Evolutionary conservation across 1,140 invertebrate species (phyloP).

Genomic region (Drosophila neocordata): DNA sequence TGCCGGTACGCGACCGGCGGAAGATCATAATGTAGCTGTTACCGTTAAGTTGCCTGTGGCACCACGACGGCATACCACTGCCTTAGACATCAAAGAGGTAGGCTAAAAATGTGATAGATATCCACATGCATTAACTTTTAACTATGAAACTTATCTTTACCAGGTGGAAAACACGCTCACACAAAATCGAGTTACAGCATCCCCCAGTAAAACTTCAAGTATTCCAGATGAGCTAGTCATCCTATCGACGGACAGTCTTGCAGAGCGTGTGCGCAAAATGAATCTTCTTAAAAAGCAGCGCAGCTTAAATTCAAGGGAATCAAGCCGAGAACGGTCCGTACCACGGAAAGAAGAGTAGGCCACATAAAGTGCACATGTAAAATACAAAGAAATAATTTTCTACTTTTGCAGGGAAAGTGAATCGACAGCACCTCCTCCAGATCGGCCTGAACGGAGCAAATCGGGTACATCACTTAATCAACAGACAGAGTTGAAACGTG

Average conservation of each 20-base stretch:
- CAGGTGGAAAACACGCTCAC: conserved; percentile 70
- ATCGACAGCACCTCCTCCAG: conserved; percentile 52
- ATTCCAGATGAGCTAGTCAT: conserved; percentile 84
- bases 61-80: conserved; percentile 84
- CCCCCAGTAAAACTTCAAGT: conserved; percentile 75
- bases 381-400: not conserved
- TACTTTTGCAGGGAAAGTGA: conserved; percentile 49
- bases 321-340: conserved; percentile 83
- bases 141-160: too few relatives aligned
- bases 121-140: too few relatives aligned
- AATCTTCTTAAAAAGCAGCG: conserved; percentile 84
- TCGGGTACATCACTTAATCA: conserved; percentile 56
- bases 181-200: conserved; percentile 83
- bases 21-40: conserved; percentile 83
- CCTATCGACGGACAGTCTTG: conserved; percentile 85
- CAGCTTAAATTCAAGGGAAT: conserved; percentile 84
- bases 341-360: conserved; percentile 67
- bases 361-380: not conserved
- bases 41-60: conserved; percentile 87
- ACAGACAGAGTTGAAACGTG: conserved; percentile 54
- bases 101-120: not conserved
- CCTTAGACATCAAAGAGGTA: conserved; percentile 84
- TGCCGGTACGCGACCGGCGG: conserved; percentile 27
- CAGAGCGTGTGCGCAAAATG: conserved; percentile 86
- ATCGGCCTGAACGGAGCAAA: conserved; percentile 77